Conservation (phyloP, 2,113 vertebrate species). For the Opisthocomus hoazin region DNA sequence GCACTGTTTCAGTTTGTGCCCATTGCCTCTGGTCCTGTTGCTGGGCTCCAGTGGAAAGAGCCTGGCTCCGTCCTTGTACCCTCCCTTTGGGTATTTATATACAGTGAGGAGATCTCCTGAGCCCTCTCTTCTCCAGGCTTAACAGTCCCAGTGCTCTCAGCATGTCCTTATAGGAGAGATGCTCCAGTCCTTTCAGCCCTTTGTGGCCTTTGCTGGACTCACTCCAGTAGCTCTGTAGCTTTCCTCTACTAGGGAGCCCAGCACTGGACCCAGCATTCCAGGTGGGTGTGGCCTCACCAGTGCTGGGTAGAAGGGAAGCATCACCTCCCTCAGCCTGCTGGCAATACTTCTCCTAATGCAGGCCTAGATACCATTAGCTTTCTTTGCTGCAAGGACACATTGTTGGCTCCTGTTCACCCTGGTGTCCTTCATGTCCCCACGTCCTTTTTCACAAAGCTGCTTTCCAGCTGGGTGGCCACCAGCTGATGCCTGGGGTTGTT, state of each 20-base stretch:
- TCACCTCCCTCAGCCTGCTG: background rate
- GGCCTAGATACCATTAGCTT: background rate
- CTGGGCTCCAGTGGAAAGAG: background rate
- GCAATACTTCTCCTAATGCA: background rate
- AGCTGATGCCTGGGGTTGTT: background rate
- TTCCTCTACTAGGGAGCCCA: background rate
- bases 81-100: background rate
- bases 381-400: background rate
- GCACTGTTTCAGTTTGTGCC: background rate
- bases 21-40: background rate
- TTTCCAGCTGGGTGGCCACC: background rate
- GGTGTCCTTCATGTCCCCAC: background rate
- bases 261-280: background rate
- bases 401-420: background rate
- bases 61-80: background rate
- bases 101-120: background rate
- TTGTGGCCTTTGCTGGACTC: background rate
- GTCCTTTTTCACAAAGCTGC: background rate
- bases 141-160: background rate
- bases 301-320: background rate
- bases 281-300: background rate
- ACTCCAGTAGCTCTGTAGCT: background rate
- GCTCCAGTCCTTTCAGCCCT: background rate
- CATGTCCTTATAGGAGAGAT: background rate
- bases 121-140: background rate